A percentile compares a stretch with the other conserved stretches of the same genome.
Evolutionary conservation across 2,888 invertebrate genomes (phyloP).

Genomic region (Gerosis bhagava): DNA sequence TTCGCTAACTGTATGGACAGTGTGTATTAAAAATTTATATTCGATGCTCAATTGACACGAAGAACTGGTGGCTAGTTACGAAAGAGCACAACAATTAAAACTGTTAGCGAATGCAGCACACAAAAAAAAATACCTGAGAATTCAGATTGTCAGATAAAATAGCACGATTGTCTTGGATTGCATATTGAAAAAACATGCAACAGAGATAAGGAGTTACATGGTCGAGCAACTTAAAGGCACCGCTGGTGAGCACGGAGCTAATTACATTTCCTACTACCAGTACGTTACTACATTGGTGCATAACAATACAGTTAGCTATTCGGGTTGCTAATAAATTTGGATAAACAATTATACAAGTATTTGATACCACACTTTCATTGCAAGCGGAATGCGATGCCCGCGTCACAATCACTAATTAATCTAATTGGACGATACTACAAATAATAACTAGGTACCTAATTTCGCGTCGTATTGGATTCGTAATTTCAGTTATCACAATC

Average conservation of each 20-base stretch:
- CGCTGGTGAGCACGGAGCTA: too few species aligned
- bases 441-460: too few species aligned
- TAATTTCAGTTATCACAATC: too few species aligned
- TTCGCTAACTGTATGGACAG: constrained; percentile 30
- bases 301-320: constrained; percentile 42
- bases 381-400: constrained; percentile 10
- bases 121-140: constrained; percentile 79
- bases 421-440: constrained; percentile 17
- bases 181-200: constrained; percentile 82
- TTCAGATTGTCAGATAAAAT: constrained; percentile 73
- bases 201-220: constrained; percentile 78
- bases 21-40: constrained; percentile 36
- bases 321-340: constrained; percentile 31
- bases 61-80: constrained; percentile 61
- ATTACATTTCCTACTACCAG: constrained; percentile 80
- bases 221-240: constrained; percentile 69
- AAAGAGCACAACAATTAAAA: constrained; percentile 76
- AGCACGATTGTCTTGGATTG: constrained; percentile 75
- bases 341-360: constrained; percentile 25
- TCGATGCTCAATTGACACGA: constrained; percentile 69
- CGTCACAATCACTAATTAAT: constrained; percentile 20
- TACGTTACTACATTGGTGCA: constrained; percentile 64
- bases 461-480: too few species aligned
- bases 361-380: constrained; percentile 33
- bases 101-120: constrained; percentile 65